Evolutionary conservation across 2,888 invertebrate genomes (phyloP), one percentile per base, ranked within the genome.

Genomic region (Onchidella celtica): DNA sequence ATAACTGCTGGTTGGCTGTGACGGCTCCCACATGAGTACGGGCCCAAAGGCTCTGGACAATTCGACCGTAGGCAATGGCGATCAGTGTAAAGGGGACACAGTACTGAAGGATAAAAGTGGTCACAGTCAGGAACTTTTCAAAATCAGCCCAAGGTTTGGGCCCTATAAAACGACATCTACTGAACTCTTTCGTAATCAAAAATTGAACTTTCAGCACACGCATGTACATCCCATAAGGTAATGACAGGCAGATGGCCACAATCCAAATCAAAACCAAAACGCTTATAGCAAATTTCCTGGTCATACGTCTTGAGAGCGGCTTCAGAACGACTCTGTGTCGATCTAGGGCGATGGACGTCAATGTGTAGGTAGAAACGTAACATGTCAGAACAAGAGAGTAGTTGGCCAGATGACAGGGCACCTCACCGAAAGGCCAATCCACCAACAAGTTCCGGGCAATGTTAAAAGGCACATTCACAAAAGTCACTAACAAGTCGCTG

Each of bases 361-460:
- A 92, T 0, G 94, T 94, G 85, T 93, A 93, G 2, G 94, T 93
- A 0, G 94, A 94, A 27, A 93, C 93, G 86, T 94, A 94, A 1
- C 93, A 93, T 2, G 93, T 92, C 11, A 91, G 89, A 77, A 93
- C 93, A 72, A 94, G 91, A 2, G 93, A 92, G 77, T 93, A 92
- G 66, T 94, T 94, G 36, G 93, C 92, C 61, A 93, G 83, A 47
- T 91, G 91, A 85, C 94, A 94, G 85, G 94, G 89, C 61, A 92
- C 87, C 21, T 89, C 86, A 0, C 94, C 94, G 84, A 94, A 94
- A 3, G 93, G 93, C 94, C 94, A 94, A 63, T 93, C 93, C 6
- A 90, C 88, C 72, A 93, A 76, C 34, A 94, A 86, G 40, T 93
- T 89, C 14, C 93, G 87, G 1, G 92, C 92, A 17, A 94, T 90